Conservation (phyloP, 2,797 vertebrate genomes). For the Sparus aurata region DNA sequence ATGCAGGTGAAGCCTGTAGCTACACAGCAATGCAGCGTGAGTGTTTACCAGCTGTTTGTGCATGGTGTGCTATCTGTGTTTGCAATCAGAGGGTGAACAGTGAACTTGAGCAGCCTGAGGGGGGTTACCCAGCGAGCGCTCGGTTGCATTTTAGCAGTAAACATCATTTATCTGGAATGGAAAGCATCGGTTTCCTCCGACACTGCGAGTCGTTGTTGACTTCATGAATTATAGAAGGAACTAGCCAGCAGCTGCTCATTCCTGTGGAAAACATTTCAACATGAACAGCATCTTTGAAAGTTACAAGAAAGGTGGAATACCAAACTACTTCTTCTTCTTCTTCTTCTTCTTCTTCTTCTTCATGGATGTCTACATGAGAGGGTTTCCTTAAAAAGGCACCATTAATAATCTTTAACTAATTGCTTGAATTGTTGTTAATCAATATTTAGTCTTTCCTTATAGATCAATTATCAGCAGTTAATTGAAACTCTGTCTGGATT, state of each 20-base stretch:
- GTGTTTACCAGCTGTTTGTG: constrained; percentile 55
- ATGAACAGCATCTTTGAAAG: not conserved
- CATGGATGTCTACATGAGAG: not conserved
- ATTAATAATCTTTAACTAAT: not conserved
- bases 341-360: not conserved
- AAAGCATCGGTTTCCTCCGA: constrained; percentile 27
- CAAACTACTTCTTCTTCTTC: not conserved
- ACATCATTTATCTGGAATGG: constrained; percentile 36
- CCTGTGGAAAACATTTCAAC: constrained; percentile 25
- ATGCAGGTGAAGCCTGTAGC: constrained; percentile 81
- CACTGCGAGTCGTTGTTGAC: constrained; percentile 52
- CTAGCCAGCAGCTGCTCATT: constrained; percentile 18
- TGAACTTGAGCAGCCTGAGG: constrained; percentile 19
- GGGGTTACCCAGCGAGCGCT: constrained; percentile 34
- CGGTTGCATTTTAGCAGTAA: constrained; percentile 32
- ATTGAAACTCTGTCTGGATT: not conserved
- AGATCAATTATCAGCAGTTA: not conserved
- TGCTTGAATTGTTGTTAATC: not conserved
- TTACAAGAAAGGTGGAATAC: not conserved
- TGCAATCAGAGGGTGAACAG: constrained; percentile 18
- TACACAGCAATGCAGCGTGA: constrained; percentile 78
- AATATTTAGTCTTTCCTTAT: not conserved
- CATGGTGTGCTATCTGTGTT: not conserved
- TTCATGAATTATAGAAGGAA: constrained; percentile 66
- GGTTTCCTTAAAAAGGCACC: not conserved